Evolutionary conservation across 2,113 vertebrate species (phyloP), one percentile per base, ranked within the genome.

Genomic region (Onychostoma macrolepis): DNA sequence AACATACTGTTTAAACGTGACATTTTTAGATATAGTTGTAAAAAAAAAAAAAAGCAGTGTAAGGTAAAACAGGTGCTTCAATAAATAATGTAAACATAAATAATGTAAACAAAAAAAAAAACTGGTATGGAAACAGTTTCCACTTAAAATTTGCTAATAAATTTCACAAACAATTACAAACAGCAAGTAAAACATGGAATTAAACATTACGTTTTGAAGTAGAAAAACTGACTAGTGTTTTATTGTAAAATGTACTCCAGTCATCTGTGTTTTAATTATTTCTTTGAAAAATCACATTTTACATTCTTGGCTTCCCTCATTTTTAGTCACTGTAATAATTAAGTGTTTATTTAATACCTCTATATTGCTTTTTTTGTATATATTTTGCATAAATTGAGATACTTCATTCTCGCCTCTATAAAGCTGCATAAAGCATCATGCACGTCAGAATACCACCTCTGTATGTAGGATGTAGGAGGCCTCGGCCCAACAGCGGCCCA

Each of bases 401-500:
- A 2, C 0, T 9, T 19, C 15, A 53, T 50, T 33, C 75, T 53
- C 28, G 10, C 8, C 75, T 50, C 45, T 53, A 53, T 78, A 78
- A 78, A 53, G n/a, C 26, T 4, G 26, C 3, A 78, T 50, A 53
- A 75, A 61, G 43, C 50, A 84, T 56, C 38, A 65, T 61, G 84
- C 10, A 33, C 2, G 3, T 63, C 33, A 53, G 28, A 72, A 24
- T n/a, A 33, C 38, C 28, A 26, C 74, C 48, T 36, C 4, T 38
- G 21, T 7, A 79, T 43, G 65, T 67, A 41, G 17, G 58, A 86
- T 48, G 21, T 30, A 50, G 61, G 74, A 43, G 77, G 58, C 28
- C 50, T 56, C 41, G 58, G 80, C 26, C 81, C 72, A 74, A 88
- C 83, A 87, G 92, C 71, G 90, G 93, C 89, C 84, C 93, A 94